Conservation (phyloP, 2,888 invertebrate species). For the Hydroisotoma schaefferi region DNA sequence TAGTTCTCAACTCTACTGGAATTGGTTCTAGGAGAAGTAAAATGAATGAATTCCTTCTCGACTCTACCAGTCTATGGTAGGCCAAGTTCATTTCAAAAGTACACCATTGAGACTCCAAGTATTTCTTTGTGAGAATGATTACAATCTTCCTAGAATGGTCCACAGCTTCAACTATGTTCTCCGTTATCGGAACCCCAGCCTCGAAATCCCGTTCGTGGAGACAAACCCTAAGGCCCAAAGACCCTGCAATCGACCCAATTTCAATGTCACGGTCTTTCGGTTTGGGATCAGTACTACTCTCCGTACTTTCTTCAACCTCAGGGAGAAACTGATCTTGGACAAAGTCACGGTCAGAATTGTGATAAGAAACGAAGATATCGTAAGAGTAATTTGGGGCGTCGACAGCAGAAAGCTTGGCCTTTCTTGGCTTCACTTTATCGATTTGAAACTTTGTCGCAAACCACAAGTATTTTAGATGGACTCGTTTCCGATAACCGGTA, state of each 20-base stretch:
- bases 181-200: constrained; percentile 66
- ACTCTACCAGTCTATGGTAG: constrained; percentile 56
- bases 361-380: constrained; percentile 68
- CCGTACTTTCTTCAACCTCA: constrained; percentile 57
- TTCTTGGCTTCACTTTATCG: constrained; percentile 19
- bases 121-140: constrained; percentile 62
- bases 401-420: constrained; percentile 21
- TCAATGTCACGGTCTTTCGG: constrained; percentile 14
- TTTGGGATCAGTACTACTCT: too few species aligned
- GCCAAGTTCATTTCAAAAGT: constrained; percentile 70
- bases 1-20: constrained; percentile 60
- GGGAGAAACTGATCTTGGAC: constrained; percentile 63
- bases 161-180: constrained; percentile 68
- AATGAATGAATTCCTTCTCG: constrained; percentile 61
- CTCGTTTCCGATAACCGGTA: constrained; percentile 57
- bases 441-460: constrained; percentile 58
- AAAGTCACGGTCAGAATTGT: constrained; percentile 64
- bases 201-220: constrained; percentile 69
- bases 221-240: constrained; percentile 57
- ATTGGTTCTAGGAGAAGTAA: constrained; percentile 65
- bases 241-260: background rate
- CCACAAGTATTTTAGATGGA: constrained; percentile 59
- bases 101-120: constrained; percentile 68
- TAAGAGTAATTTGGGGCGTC: constrained; percentile 53
- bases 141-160: constrained; percentile 64